phyloP scores from a whole-genome alignment of 2,888 invertebrate genomes.

The Aleiodes testaceus region DNA sequence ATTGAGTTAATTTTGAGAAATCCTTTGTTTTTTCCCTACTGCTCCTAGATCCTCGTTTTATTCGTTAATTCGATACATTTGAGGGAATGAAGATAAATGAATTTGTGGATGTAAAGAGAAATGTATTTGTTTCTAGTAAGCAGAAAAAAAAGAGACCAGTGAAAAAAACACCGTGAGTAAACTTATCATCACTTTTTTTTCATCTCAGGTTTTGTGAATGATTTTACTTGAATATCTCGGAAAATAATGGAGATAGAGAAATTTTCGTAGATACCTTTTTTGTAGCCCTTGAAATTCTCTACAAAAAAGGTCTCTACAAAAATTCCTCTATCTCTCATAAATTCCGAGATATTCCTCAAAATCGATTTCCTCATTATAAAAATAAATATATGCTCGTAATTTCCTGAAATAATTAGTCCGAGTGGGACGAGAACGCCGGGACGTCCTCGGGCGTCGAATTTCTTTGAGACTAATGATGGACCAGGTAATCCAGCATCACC shows the following conservation, averaged over 20 bases:
- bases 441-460: constrained; percentile 38
- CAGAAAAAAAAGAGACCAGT: constrained; percentile 69
- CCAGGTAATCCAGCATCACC: constrained; percentile 62
- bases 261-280: no score
- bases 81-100: not conserved
- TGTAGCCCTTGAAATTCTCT: no score
- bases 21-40: constrained; percentile 45
- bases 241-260: no score
- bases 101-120: constrained; percentile 8
- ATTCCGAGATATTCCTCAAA: no score
- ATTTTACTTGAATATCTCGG: not conserved
- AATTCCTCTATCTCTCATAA: no score
- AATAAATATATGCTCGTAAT: not conserved
- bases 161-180: constrained; percentile 68
- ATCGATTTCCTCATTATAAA: not conserved
- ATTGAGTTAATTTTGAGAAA: constrained; percentile 44
- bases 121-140: constrained; percentile 66
- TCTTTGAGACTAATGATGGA: constrained; percentile 63
- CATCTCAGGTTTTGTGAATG: no score
- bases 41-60: constrained; percentile 45
- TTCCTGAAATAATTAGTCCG: constrained; percentile 46
- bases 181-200: constrained; percentile 52
- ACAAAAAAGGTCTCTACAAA: no score
- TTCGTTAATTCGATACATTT: no score
- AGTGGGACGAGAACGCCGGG: constrained; percentile 57